Evolutionary conservation across 2,888 invertebrate species (phyloP), one percentile per base, ranked within the genome.

Genomic region (Magallana nippona): DNA sequence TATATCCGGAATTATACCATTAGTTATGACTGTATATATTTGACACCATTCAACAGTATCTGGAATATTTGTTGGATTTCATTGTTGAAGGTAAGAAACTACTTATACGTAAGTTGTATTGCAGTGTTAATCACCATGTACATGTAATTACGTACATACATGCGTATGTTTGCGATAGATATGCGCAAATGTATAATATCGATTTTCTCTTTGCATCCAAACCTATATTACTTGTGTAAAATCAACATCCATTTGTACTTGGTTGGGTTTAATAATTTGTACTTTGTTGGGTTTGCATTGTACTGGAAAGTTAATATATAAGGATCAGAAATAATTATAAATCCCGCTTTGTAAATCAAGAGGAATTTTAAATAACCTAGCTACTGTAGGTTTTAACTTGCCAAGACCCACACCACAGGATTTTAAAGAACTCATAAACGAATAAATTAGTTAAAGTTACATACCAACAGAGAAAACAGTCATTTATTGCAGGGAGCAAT

Each of bases 351-450:
- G 27, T 27, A 71, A 71, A 71, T 71, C 71, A 71, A 71, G 71
- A 22, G 71, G 71, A 71, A 71, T 71, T 71, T 71, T 27, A 71
- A 71, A 71, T 15, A 71, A 22, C 71, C 71, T 71, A 27, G 27
- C 71, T 71, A 71, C 71, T 71, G 71, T 71, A 13, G 15, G 71
- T 71, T 10, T 13, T 15, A 27, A 27, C 27, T 71, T 71, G 71
- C 71, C 63, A 27, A 71, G 22, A 71, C 71, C 22, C 71, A 71
- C 71, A 27, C 71, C 71, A 15, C 15, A 32, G 22, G 22, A 8
- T 71, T 71, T 71, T 15, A 71, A 71, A 71, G 15, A 32, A 27
- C 27, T 32, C 71, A 71, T 71, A 27, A 13, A 71, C 15, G 15
- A 22, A 63, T 63, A 22, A 22, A 63, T 22, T 71, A 71, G 71